A percentile compares a stretch with the other conserved stretches of the same genome.
Conservation (phyloP, 2,113 vertebrate species). For the Strix uralensis region DNA sequence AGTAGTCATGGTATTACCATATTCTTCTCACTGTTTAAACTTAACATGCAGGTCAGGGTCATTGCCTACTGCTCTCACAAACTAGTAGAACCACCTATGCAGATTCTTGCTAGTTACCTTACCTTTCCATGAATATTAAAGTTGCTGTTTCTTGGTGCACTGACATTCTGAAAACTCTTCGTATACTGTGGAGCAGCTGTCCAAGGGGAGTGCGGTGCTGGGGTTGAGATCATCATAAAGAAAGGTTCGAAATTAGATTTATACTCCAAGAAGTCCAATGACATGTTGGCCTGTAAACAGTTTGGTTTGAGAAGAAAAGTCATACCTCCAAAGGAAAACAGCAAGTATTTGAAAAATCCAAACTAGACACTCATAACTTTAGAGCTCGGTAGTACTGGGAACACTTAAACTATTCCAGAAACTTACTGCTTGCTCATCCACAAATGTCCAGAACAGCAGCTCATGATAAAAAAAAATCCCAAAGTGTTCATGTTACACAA, state of each 20-base stretch:
- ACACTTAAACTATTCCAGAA: background rate
- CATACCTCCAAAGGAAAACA: background rate
- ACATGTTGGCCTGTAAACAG: slow-evolving; percentile 87
- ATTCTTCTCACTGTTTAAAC: background rate
- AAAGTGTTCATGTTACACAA: background rate
- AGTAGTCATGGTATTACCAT: background rate
- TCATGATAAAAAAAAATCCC: background rate
- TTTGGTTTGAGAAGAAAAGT: background rate
- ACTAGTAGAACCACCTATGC: background rate
- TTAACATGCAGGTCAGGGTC: background rate
- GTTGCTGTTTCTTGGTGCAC: slow-evolving; percentile 90
- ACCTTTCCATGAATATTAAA: slow-evolving; percentile 95
- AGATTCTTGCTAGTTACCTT: background rate
- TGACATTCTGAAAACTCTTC: slow-evolving; percentile 80
- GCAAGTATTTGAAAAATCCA: background rate
- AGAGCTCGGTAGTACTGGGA: background rate
- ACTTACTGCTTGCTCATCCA: background rate
- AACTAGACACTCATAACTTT: background rate
- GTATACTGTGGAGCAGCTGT: slow-evolving; percentile 92
- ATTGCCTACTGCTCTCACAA: background rate
- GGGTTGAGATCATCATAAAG: slow-evolving; percentile 98
- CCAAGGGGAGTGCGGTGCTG: slow-evolving; percentile 95
- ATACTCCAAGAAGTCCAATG: slow-evolving; percentile 90
- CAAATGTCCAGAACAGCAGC: background rate
- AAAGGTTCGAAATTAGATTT: slow-evolving; percentile 91